phyloP scores from a whole-genome alignment of 2,797 vertebrate species.

The Rhinoraja longicauda region DNA sequence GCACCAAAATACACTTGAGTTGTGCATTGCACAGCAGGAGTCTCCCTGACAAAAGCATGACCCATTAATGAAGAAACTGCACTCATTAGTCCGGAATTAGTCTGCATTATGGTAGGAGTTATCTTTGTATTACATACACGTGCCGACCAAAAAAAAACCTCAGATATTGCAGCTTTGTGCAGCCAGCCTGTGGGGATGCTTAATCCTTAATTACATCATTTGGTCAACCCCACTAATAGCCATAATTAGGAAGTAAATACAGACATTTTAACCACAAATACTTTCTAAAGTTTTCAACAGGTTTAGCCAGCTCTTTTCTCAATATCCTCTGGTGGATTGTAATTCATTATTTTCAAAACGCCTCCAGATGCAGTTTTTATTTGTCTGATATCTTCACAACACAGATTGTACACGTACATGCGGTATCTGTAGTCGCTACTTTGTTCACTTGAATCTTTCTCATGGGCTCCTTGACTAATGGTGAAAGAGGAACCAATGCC shows the following conservation, averaged over 20 bases:
- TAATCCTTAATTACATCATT: constrained; percentile 36
- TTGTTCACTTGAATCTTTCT: neutral
- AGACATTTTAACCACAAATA: constrained; percentile 30
- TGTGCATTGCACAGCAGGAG: neutral
- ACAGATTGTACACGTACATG: neutral
- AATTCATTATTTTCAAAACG: constrained; percentile 19
- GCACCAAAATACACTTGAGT: neutral
- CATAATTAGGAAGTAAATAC: constrained; percentile 37
- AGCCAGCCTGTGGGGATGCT: constrained; percentile 31
- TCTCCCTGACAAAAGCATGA: neutral
- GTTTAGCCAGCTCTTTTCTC: neutral
- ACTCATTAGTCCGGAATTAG: neutral
- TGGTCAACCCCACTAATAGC: constrained; percentile 35
- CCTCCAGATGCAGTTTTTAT: neutral
- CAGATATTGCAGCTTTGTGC: constrained; percentile 31
- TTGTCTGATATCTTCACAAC: neutral
- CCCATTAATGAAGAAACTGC: neutral
- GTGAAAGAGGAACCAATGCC: neutral
- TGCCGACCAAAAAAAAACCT: neutral
- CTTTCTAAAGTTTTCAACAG: constrained; percentile 21
- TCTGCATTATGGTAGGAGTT: neutral
- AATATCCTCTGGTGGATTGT: constrained; percentile 1
- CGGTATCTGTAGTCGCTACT: neutral
- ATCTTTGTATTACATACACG: neutral
- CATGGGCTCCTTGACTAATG: neutral